Base-by-base conservation (phyloP, 2,113 vertebrate species). In the Siniperca chuatsi region DNA sequence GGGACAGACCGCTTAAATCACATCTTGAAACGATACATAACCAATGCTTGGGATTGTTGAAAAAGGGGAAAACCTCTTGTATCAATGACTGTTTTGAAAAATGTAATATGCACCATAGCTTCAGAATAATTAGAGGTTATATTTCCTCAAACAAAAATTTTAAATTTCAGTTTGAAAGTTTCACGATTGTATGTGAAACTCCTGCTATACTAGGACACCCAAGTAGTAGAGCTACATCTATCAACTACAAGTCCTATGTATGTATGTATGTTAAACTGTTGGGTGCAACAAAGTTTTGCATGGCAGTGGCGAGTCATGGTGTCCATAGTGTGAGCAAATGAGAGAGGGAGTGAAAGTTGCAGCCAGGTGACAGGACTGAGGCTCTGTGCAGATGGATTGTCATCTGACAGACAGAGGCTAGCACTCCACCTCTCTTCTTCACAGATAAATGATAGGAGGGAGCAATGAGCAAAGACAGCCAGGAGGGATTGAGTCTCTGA, bases 371-470 rank as follows among this genome's bases (percentile, higher is more conserved):
- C 83, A 65, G 69, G 69, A 58, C 50, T 2, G 70, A 66, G 72
- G 35, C 79, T 83, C 61, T 0, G 46, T 35, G 67, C 82, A 90
- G 90, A 94, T 64, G 54, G 84, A 94, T 92, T 83, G 78, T 80
- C 81, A 75, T 83, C 58, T 87, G 84, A 87, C 78, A 88, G 85
- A 89, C 89, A 86, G 54, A 52, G 62, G 46, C 79, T 64, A 20
- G 79, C 78, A 70, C 82, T 72, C 81, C 81, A 83, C 81, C 73
- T 78, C 86, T 80, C 68, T 61, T 79, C 78, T 81, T 81, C 82
- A 54, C 89, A 73, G 82, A 94, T 92, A 93, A 93, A 95, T 92
- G 92, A 95, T 90, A 91, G 91, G 61, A 82, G 46, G 42, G 70
- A 70, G 85, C 82, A 77, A 92, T 66, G 79, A 86, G 90, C 83